A percentile compares a stretch with the other conserved stretches of the same genome.
phyloP scores from a whole-genome alignment of 1,140 invertebrate species.

The Ceratosolen solmsi region DNA sequence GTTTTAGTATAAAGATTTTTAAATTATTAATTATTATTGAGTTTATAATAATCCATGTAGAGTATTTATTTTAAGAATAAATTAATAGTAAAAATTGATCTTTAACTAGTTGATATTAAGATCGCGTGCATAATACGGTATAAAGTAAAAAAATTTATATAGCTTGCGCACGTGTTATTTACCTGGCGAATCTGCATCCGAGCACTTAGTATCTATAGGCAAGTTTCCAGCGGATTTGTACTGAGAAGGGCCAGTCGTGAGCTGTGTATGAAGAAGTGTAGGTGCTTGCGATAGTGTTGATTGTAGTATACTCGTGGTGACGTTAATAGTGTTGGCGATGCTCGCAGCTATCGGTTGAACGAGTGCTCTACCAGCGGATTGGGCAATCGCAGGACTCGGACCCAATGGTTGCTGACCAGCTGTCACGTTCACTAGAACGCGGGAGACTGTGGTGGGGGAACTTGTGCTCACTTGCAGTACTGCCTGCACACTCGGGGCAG shows the following conservation, averaged over 20 bases:
- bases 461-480: slow-evolving; percentile 66
- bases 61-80: too few relatives aligned
- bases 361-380: not conserved
- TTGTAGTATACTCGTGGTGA: slow-evolving; percentile 69
- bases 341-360: not conserved
- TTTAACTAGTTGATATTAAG: too few relatives aligned
- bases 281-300: slow-evolving; percentile 70
- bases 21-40: too few relatives aligned
- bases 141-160: too few relatives aligned
- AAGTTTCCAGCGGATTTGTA: slow-evolving; percentile 65
- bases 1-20: too few relatives aligned
- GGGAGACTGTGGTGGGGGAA: slow-evolving; percentile 53
- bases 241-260: slow-evolving; percentile 63
- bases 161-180: too few relatives aligned
- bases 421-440: slow-evolving; percentile 60
- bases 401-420: not conserved
- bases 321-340: slow-evolving; percentile 60
- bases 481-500: slow-evolving; percentile 57
- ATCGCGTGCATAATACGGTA: too few relatives aligned
- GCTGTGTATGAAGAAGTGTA: slow-evolving; percentile 66
- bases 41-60: too few relatives aligned
- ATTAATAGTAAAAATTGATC: too few relatives aligned
- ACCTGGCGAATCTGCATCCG: slow-evolving; percentile 62
- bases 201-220: slow-evolving; percentile 66
- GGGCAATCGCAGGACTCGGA: not conserved